A percentile compares a stretch with the other conserved stretches of the same genome.
Conservation (phyloP, 2,113 vertebrate species). For the Labrus mixtus region DNA sequence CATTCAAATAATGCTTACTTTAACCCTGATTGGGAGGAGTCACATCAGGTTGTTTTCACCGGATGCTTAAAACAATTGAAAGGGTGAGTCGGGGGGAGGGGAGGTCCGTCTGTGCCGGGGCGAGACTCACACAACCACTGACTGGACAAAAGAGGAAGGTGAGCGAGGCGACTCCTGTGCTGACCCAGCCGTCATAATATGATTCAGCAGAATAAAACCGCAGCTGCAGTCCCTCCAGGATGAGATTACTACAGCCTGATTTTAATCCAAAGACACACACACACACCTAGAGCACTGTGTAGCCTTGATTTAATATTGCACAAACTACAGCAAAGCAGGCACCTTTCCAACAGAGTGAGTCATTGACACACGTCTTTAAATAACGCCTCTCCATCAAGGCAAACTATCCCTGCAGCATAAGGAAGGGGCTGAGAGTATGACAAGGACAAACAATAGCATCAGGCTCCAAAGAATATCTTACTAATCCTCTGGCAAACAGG, state of each 20-base stretch:
- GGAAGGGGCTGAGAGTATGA: constrained; percentile 32
- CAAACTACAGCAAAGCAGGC: constrained; percentile 54
- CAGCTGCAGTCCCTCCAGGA: constrained; percentile 32
- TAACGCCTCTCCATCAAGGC: constrained; percentile 56
- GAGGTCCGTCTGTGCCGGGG: constrained; percentile 67
- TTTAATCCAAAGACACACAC: constrained; percentile 33
- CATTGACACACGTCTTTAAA: constrained; percentile 46
- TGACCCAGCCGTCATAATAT: constrained; percentile 46
- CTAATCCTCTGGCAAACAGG: constrained; percentile 67
- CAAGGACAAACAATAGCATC: constrained; percentile 67
- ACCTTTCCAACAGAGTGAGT: constrained; percentile 64
- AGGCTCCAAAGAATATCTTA: constrained; percentile 53
- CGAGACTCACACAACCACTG: constrained; percentile 18
- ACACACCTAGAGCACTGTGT: constrained; percentile 31
- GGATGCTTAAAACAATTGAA: constrained; percentile 82
- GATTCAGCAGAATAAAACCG: constrained; percentile 56
- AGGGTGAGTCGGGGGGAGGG: constrained; percentile 74
- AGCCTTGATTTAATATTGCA: constrained; percentile 61
- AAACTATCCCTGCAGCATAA: constrained; percentile 29
- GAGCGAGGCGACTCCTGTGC: constrained; percentile 35
- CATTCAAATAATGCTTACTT: constrained; percentile 78
- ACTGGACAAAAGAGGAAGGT: constrained; percentile 53
- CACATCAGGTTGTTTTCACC: constrained; percentile 71
- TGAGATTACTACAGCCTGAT: constrained; percentile 37
- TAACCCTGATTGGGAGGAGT: constrained; percentile 84